Evolutionary conservation across 2,113 vertebrate species (phyloP), one percentile per base, ranked within the genome.

Genomic region (Thermophis baileyi): DNA sequence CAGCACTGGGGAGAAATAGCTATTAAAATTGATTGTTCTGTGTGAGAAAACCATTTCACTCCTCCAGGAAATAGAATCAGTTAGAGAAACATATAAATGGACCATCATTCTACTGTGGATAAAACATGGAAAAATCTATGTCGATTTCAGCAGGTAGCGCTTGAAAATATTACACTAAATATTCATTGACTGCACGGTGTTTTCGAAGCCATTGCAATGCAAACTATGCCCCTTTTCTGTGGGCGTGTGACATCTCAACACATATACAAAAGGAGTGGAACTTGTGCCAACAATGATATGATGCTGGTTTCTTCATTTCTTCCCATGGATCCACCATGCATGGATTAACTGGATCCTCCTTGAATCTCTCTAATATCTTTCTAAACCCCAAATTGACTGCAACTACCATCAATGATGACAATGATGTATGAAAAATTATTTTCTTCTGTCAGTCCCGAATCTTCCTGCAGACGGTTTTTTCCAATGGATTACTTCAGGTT

Each of bases 101-200:
- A 69, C 92, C 57, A 94, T 97, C 94, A 95, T 95, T 96, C 55
- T 94, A 95, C 81, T 95, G 69, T 91, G 90, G 93, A 95, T 95
- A 94, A 95, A 96, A 94, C 53, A 90, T 27, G 49, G 69, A 85
- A 93, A 91, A 93, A 94, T 89, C 69, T 91, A 86, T 94, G 93
- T 85, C 87, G 91, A 4, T 95, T 96, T 94, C 89, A 93, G 24
- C 22, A 89, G 88, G 16, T 74, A 92, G 40, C 92, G 89, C 93
- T 50, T 90, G 54, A 95, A 95, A 30, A 94, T 86, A 92, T 96
- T 91, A 91, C 95, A 89, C 4, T 4, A 30, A 87, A n/a, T 27
- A 91, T 63, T 90, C 60, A 88, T 57, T 95, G 27, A 50, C 95
- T 93, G 93, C 60, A 40, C 2, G 1, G 35, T 22, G 35, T 81